Conservation (phyloP, 1,140 invertebrate genomes). For the Ladona fulva region DNA sequence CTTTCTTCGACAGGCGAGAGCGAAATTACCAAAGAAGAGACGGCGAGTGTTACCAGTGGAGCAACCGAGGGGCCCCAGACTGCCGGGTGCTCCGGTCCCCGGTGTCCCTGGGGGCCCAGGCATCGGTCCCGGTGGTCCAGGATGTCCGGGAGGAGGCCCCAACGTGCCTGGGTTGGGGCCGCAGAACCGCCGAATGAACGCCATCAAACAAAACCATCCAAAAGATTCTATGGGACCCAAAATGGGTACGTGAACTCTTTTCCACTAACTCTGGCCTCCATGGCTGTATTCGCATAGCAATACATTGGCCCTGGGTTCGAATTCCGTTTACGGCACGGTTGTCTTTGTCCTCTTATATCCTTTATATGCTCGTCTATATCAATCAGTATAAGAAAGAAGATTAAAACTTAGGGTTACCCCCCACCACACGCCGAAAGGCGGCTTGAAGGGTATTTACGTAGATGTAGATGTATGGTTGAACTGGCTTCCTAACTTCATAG, state of each 20-base stretch:
- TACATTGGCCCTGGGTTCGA: too few species aligned
- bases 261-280: too few species aligned
- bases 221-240: conserved; percentile 63
- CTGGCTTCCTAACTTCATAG: too few species aligned
- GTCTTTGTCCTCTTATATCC: too few species aligned
- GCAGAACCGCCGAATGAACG: conserved; percentile 66
- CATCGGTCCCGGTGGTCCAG: conserved; percentile 37
- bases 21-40: conserved; percentile 93
- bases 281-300: too few species aligned
- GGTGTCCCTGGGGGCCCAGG: conserved; percentile 29
- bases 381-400: too few species aligned
- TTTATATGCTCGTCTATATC: too few species aligned
- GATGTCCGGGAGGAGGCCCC: conserved; percentile 21
- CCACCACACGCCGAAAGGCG: too few species aligned
- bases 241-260: conserved; percentile 56
- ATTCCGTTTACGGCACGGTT: too few species aligned
- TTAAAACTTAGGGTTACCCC: too few species aligned
- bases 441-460: too few species aligned
- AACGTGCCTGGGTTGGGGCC: conserved; percentile 27
- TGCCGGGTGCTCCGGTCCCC: conserved; percentile 40
- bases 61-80: conserved; percentile 58
- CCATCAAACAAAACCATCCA: conserved; percentile 69
- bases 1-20: conserved; percentile 78
- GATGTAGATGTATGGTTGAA: too few species aligned
- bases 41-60: conserved; percentile 90